These are phyloP conservation scores for Platyrinchus mystaceus DNA, from an alignment of 2,797 vertebrate species.

Conservation along the genomic window DNA sequence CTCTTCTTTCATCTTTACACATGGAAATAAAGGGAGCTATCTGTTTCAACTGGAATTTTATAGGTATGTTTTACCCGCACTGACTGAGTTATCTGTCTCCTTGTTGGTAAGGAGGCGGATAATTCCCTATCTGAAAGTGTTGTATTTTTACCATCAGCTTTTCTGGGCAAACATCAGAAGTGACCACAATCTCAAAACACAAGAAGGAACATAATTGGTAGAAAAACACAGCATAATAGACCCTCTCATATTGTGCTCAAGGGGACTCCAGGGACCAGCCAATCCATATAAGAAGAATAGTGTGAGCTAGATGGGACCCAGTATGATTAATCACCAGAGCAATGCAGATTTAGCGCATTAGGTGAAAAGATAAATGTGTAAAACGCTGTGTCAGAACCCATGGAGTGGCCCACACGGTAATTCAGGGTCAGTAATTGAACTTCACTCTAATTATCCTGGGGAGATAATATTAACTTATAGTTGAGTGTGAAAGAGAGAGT, in stretches of 20 bases:
- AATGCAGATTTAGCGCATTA: conserved; percentile 91
- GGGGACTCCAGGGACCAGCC: conserved; percentile 87
- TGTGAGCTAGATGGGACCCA: conserved; percentile 73
- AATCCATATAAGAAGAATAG: conserved; percentile 88
- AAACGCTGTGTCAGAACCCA: conserved; percentile 86
- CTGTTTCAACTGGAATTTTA: neutral
- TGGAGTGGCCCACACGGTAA: conserved; percentile 84
- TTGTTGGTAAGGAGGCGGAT: neutral
- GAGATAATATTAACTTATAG: conserved; percentile 99
- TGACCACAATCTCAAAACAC: conserved; percentile 78
- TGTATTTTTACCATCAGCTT: neutral
- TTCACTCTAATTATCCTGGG: conserved; percentile 97
- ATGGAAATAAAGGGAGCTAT: neutral
- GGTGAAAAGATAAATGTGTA: conserved; percentile 95
- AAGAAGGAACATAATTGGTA: conserved; percentile 83
- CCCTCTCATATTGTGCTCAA: conserved; percentile 85
- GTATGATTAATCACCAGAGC: conserved; percentile 92
- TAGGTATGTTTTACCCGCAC: neutral
- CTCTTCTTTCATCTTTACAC: neutral
- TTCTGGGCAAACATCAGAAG: conserved; percentile 13
- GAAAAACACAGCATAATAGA: conserved; percentile 84
- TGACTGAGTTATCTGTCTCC: neutral
- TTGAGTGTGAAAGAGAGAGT: conserved; percentile 84
- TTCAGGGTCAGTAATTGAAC: conserved; percentile 97
- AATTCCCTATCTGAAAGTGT: neutral